These are phyloP conservation scores for Percopsis transmontana DNA, from an alignment of 2,113 vertebrate genomes.

Conservation along the genomic window DNA sequence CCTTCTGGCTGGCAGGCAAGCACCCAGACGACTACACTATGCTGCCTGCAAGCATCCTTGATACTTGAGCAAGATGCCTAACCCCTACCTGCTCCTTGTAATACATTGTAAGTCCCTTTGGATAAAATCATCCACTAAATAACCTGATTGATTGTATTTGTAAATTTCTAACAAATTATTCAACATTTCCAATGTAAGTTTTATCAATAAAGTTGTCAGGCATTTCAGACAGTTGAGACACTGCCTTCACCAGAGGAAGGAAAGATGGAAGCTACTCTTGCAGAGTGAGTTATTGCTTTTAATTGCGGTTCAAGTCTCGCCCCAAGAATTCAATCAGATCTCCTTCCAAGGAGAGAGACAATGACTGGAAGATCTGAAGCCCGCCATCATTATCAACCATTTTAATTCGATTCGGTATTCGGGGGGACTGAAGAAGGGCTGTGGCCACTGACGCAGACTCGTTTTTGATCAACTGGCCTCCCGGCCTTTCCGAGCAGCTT, in stretches of 20 bases:
- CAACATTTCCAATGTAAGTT: neutral
- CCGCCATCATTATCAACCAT: conserved; percentile 52
- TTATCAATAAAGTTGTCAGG: neutral
- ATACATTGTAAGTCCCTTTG: too few relatives aligned
- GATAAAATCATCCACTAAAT: too few relatives aligned
- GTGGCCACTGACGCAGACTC: conserved; percentile 34
- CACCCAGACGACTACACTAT: too few relatives aligned
- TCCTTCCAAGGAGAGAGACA: conserved; percentile 40
- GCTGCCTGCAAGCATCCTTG: too few relatives aligned
- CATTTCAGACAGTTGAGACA: neutral
- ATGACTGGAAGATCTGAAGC: conserved; percentile 45
- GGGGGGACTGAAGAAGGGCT: conserved; percentile 37
- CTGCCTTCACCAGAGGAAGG: conserved; percentile 6
- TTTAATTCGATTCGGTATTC: conserved; percentile 59
- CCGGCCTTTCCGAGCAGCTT: conserved; percentile 23
- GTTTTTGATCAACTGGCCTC: conserved; percentile 50
- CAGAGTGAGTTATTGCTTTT: conserved; percentile 37
- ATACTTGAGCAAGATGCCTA: too few relatives aligned
- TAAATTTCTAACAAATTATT: neutral
- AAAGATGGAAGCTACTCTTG: conserved; percentile 33
- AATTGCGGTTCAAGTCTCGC: conserved; percentile 22
- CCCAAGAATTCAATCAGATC: conserved; percentile 51
- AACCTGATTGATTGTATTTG: too few relatives aligned
- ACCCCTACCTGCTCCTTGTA: too few relatives aligned
- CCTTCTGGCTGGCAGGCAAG: too few relatives aligned